Evolutionary conservation across 2,113 vertebrate species (phyloP).

Genomic region (Colistium nudipinnis): DNA sequence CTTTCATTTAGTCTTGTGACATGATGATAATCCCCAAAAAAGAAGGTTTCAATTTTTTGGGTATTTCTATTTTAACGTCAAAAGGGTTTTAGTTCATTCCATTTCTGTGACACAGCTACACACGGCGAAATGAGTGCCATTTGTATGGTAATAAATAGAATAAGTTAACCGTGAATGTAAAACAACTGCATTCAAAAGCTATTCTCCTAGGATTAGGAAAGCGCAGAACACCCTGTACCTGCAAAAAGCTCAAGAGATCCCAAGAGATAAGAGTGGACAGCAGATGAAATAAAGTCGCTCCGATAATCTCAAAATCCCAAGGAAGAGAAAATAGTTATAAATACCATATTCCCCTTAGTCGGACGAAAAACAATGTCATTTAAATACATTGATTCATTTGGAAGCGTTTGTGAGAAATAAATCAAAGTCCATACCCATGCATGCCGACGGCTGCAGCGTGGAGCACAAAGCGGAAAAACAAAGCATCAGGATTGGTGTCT

Average conservation of each 20-base stretch:
- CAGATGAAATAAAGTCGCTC: constrained; percentile 34
- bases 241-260: constrained; percentile 17
- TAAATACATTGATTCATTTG: constrained; percentile 36
- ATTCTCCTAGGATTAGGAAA: neutral
- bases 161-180: neutral
- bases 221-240: constrained; percentile 3
- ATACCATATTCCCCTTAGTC: constrained; percentile 11
- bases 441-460: neutral
- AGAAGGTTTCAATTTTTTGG: constrained; percentile 20
- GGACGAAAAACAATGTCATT: constrained; percentile 20
- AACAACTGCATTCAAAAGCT: constrained; percentile 7
- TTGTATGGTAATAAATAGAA: constrained; percentile 19
- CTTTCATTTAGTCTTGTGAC: constrained; percentile 66
- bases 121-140: neutral
- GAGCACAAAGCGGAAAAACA: neutral
- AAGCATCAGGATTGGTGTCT: neutral
- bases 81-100: constrained; percentile 4
- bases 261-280: neutral
- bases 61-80: constrained; percentile 16
- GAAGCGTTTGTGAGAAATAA: constrained; percentile 47
- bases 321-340: constrained; percentile 16
- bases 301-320: constrained; percentile 39
- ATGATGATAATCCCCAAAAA: constrained; percentile 51
- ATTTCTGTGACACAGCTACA: neutral
- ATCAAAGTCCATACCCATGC: constrained; percentile 16